Conservation (phyloP, 2,113 vertebrate genomes). For the Colaptes auratus region DNA sequence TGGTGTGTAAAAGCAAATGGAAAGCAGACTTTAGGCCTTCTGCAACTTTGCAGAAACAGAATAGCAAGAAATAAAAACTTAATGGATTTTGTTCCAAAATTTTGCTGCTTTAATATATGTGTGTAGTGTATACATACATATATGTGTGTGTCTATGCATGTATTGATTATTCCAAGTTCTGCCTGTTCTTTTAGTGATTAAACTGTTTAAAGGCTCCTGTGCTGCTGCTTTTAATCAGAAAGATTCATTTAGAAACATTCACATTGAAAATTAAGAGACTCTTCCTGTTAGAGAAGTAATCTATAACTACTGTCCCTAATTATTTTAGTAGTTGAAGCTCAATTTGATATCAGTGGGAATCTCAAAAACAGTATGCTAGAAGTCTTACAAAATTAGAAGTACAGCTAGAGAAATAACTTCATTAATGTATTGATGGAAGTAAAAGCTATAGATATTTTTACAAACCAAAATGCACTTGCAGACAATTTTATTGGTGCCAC, state of each 20-base stretch:
- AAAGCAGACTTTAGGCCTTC: neutral
- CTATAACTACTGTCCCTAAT: neutral
- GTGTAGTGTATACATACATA: too few relatives aligned
- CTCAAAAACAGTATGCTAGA: neutral
- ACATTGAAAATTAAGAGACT: neutral
- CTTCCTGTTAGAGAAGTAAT: neutral
- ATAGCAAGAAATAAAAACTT: neutral
- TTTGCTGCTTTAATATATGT: neutral
- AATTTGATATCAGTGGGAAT: neutral
- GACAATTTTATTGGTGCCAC: neutral
- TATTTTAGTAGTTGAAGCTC: neutral
- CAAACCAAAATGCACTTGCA: neutral
- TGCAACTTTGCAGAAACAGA: neutral
- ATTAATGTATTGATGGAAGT: neutral
- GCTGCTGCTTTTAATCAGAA: neutral
- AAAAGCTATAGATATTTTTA: neutral
- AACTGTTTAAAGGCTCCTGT: neutral
- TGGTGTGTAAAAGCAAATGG: neutral
- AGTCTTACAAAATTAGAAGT: neutral
- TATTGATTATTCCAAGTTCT: neutral
- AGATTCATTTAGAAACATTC: neutral
- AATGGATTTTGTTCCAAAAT: neutral
- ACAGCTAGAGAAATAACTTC: neutral
- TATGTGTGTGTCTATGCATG: too few relatives aligned
- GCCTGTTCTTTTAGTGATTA: neutral